Evolutionary conservation across 2,113 vertebrate species (phyloP), one percentile per base, ranked within the genome.

Genomic region (Gasterosteus aculeatus): DNA sequence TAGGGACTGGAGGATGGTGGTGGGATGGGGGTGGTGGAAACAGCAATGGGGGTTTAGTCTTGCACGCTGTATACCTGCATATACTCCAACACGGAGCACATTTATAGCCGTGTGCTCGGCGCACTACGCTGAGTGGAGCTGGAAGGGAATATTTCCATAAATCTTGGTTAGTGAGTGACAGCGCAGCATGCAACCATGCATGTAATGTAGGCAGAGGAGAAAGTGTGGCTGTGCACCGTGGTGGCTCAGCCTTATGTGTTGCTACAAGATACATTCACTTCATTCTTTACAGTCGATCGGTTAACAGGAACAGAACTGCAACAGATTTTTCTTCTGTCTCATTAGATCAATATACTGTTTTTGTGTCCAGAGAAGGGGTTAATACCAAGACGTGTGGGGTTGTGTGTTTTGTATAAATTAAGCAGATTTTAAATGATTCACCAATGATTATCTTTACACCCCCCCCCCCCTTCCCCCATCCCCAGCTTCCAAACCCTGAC

Each of bases 151-250:
- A 79, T 89, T 87, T 82, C 72, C 89, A 91, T 88, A 87, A 88
- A 90, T 92, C 85, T 82, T 72, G 56, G 62, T 89, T 89, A 77
- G 85, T 85, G 87, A 86, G 67, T 82, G 85, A 87, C 87, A 87
- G 80, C 39, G 12, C 78, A 69, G 76, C 65, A 77, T 68, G 81
- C 86, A 81, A 53, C 72, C 88, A 83, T 87, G 87, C 84, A 68
- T 91, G 84, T 84, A 88, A 90, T 86, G 76, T 73, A 89, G 69
- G 81, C 74, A 83, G 59, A 78, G 77, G 66, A 70, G 70, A 83
- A 75, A 59, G 58, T 80, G 81, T 69, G 70, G 80, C 72, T 82
- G 68, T 75, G 80, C 69, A 75, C 63, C 64, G 46, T 72, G 72
- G 70, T 46, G 19, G 47, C 69, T 31, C 1, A 39, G 69, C 38